A percentile compares a stretch with the other conserved stretches of the same genome.
phyloP scores from a whole-genome alignment of 2,888 invertebrate genomes.

The Caenorhabditis drosophilae region DNA sequence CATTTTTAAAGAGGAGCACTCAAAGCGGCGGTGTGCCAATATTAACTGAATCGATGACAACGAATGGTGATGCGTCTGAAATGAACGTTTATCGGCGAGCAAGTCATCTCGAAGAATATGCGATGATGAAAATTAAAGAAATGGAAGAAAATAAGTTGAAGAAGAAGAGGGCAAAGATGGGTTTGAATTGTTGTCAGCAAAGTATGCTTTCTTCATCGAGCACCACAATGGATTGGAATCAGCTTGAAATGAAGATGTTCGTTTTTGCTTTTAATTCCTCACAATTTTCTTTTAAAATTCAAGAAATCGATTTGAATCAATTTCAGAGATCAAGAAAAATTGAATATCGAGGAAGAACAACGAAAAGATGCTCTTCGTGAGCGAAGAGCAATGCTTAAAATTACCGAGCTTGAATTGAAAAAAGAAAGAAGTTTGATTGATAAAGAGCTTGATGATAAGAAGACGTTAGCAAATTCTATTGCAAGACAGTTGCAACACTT shows the following conservation, averaged over 20 bases:
- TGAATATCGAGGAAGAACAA: constrained; percentile 42
- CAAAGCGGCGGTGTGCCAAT: neutral
- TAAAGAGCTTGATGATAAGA: constrained; percentile 38
- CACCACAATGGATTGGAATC: constrained; percentile 47
- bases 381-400: constrained; percentile 47
- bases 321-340: constrained; percentile 43
- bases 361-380: constrained; percentile 47
- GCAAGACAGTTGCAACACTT: constrained; percentile 44
- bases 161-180: constrained; percentile 46
- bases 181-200: constrained; percentile 50
- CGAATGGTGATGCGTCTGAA: constrained; percentile 43
- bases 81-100: constrained; percentile 60
- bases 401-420: constrained; percentile 40
- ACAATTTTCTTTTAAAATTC: neutral
- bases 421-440: constrained; percentile 38
- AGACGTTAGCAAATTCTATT: constrained; percentile 28
- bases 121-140: constrained; percentile 43
- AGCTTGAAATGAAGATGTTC: constrained; percentile 43
- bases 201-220: constrained; percentile 49
- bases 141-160: constrained; percentile 41
- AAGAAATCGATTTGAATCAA: neutral
- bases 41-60: constrained; percentile 17
- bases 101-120: constrained; percentile 58
- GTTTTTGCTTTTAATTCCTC: constrained; percentile 4
- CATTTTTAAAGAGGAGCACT: constrained; percentile 9